phyloP scores from a whole-genome alignment of 2,888 invertebrate genomes.

The Rhingia rostrata region DNA sequence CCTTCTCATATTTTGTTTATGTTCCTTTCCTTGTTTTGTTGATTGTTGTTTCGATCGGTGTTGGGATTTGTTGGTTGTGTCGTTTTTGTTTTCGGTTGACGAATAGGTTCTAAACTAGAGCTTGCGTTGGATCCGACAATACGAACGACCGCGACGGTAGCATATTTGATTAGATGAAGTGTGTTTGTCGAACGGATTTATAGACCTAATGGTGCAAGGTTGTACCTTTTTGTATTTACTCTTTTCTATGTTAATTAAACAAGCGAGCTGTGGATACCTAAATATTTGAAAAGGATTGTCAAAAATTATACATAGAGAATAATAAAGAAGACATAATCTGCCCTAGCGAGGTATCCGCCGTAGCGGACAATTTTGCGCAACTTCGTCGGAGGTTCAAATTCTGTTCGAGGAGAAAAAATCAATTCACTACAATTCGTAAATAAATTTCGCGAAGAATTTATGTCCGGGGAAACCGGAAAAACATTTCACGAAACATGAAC shows the following conservation, averaged over 20 bases:
- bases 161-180: conserved; percentile 45
- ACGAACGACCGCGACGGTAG: conserved; percentile 1
- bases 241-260: conserved; percentile 3
- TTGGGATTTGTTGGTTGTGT: conserved; percentile 31
- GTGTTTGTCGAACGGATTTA: conserved; percentile 40
- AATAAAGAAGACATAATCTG: too few relatives aligned
- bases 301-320: too few relatives aligned
- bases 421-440: too few relatives aligned
- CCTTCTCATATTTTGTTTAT: too few relatives aligned
- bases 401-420: too few relatives aligned
- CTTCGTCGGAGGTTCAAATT: too few relatives aligned
- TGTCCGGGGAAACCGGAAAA: too few relatives aligned
- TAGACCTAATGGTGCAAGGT: conserved; percentile 33
- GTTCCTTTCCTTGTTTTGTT: conserved; percentile 22
- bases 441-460: too few relatives aligned
- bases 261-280: neutral
- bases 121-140: neutral
- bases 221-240: neutral
- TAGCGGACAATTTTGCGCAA: too few relatives aligned
- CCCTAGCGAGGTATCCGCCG: too few relatives aligned
- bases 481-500: too few relatives aligned
- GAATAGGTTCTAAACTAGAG: conserved; percentile 12
- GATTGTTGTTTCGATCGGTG: conserved; percentile 22
- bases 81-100: conserved; percentile 10
- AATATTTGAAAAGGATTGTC: conserved; percentile 14